These are phyloP conservation scores for Bubo blakistoni DNA, from an alignment of 2,113 vertebrate genomes.

Conservation along the genomic window DNA sequence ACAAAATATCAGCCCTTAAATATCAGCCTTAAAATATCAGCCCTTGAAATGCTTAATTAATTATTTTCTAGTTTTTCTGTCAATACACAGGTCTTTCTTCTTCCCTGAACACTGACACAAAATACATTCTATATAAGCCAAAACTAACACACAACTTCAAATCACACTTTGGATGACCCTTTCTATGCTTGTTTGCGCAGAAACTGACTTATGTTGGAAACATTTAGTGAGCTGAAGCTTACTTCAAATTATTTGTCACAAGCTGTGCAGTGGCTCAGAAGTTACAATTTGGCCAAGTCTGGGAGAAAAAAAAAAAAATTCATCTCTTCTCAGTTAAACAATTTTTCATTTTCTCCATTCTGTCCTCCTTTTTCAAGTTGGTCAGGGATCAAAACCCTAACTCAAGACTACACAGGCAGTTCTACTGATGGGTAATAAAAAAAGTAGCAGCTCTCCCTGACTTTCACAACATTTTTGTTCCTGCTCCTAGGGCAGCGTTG, in stretches of 20 bases:
- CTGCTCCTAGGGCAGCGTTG: neutral
- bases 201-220: neutral
- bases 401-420: neutral
- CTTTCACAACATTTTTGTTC: neutral
- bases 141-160: neutral
- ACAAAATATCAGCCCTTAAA: neutral
- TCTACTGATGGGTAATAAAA: neutral
- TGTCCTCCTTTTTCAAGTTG: neutral
- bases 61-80: neutral
- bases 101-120: neutral
- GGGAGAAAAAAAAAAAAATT: neutral
- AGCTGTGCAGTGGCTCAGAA: neutral
- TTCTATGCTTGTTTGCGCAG: no score
- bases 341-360: neutral
- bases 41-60: neutral
- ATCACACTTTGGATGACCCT: neutral
- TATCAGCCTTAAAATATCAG: neutral
- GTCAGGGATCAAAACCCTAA: neutral
- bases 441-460: neutral
- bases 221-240: neutral
- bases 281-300: accelerated
- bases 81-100: neutral
- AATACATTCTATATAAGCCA: neutral
- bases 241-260: neutral
- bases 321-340: neutral